Percentiles rank a stretch among this genome's conserved stretches.
phyloP scores from a whole-genome alignment of 1,140 invertebrate genomes.

The Papilio aristodemus region DNA sequence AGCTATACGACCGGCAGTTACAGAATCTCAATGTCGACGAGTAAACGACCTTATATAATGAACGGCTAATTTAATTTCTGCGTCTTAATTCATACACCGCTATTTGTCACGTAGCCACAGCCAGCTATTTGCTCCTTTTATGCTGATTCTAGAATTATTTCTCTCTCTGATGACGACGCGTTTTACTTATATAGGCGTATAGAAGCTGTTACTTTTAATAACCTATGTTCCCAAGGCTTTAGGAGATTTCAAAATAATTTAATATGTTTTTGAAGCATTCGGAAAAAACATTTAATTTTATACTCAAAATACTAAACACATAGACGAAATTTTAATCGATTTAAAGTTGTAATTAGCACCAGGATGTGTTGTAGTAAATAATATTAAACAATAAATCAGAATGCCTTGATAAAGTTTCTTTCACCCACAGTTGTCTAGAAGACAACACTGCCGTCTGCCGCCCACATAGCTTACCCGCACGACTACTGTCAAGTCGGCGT shows the following conservation, averaged over 20 bases:
- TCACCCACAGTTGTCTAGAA: conserved; percentile 16
- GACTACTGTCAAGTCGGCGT: conserved; percentile 34
- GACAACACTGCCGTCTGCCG: conserved; percentile 7
- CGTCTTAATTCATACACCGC: conserved; percentile 1
- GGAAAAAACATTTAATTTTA: too few species aligned
- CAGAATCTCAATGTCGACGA: conserved; percentile 45
- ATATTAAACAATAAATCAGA: background rate
- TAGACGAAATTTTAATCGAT: background rate
- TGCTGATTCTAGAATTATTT: background rate
- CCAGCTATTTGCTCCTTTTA: background rate
- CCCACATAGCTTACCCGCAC: background rate
- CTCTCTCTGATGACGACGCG: background rate
- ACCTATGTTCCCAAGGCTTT: too few species aligned
- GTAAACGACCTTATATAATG: conserved; percentile 41
- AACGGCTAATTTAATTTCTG: conserved; percentile 1
- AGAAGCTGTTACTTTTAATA: background rate
- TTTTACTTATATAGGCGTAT: background rate
- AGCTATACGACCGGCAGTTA: background rate
- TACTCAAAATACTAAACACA: too few species aligned
- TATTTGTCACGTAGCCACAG: conserved; percentile 7
- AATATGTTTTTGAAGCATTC: too few species aligned
- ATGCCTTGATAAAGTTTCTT: conserved; percentile 27
- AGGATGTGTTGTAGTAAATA: background rate
- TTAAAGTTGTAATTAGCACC: background rate
- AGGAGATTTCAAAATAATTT: too few species aligned